A percentile compares a stretch with the other conserved stretches of the same genome.
Evolutionary conservation across 2,888 invertebrate genomes (phyloP).

Genomic region (Euplagia quadripunctaria): DNA sequence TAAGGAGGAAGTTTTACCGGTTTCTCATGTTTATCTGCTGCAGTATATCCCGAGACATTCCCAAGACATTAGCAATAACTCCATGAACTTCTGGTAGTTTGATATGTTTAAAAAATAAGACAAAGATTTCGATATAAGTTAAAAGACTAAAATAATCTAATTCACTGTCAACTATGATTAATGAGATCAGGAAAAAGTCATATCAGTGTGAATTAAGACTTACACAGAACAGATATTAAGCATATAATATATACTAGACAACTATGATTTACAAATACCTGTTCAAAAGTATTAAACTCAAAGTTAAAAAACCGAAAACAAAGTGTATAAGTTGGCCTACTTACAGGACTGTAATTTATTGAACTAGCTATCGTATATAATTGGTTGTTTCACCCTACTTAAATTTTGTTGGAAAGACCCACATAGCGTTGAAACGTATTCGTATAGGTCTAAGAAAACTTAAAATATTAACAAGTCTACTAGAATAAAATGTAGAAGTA

Average conservation of each 20-base stretch:
- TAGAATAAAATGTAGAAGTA: not conserved
- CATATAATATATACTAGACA: not conserved
- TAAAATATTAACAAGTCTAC: not conserved
- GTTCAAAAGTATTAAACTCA: not conserved
- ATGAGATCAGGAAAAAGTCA: too few species aligned
- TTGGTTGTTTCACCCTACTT: constrained; percentile 23
- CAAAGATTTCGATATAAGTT: not conserved
- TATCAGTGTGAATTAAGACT: too few species aligned
- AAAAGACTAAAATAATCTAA: not conserved
- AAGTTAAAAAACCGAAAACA: constrained; percentile 6
- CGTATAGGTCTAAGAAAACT: not conserved
- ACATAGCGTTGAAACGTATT: not conserved
- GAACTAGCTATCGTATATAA: constrained; percentile 18
- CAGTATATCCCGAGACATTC: too few species aligned
- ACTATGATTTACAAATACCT: not conserved
- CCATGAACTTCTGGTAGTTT: too few species aligned
- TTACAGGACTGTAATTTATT: constrained; percentile 21
- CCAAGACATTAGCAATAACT: too few species aligned
- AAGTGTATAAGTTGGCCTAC: constrained; percentile 19
- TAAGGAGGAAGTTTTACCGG: too few species aligned
- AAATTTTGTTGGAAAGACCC: constrained; percentile 10
- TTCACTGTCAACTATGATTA: too few species aligned
- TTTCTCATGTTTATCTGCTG: too few species aligned
- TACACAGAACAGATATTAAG: too few species aligned
- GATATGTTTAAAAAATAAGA: too few species aligned